Conservation (phyloP, 2,888 invertebrate genomes). For the Aricia artaxerxes region DNA sequence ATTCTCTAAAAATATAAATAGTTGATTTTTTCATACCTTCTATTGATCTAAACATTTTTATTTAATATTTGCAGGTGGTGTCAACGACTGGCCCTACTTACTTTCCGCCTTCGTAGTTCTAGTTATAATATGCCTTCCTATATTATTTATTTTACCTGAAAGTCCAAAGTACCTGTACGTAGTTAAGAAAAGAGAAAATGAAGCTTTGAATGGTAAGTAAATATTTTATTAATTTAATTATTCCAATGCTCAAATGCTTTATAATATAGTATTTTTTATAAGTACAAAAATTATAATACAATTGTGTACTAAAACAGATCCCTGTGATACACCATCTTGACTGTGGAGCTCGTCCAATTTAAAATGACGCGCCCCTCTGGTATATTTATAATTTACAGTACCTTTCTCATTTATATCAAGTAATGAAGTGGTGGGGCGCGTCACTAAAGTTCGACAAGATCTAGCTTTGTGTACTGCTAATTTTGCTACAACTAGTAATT, state of each 20-base stretch:
- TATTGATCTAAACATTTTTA: neutral
- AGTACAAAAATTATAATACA: neutral
- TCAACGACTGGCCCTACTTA: conserved; percentile 87
- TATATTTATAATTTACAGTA: too few species aligned
- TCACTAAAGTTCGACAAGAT: too few species aligned
- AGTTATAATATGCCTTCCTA: conserved; percentile 82
- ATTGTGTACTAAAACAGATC: neutral
- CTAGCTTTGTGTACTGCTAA: too few species aligned
- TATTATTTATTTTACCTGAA: conserved; percentile 88
- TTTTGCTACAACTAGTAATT: too few species aligned
- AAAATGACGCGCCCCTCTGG: too few species aligned
- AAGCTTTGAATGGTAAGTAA: conserved; percentile 83
- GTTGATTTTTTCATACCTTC: too few species aligned
- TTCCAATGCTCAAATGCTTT: neutral
- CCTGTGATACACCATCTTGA: neutral
- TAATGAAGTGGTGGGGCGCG: too few species aligned
- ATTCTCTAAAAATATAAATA: too few species aligned
- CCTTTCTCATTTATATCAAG: too few species aligned
- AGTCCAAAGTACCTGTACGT: conserved; percentile 93
- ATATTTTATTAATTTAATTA: neutral
- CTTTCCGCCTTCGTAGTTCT: conserved; percentile 87
- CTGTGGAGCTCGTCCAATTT: too few species aligned
- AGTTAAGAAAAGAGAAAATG: conserved; percentile 82
- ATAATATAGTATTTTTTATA: neutral
- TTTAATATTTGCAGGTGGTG: conserved; percentile 78